Base-by-base conservation (phyloP, 2,797 vertebrate genomes). In the Anas bernieri region DNA sequence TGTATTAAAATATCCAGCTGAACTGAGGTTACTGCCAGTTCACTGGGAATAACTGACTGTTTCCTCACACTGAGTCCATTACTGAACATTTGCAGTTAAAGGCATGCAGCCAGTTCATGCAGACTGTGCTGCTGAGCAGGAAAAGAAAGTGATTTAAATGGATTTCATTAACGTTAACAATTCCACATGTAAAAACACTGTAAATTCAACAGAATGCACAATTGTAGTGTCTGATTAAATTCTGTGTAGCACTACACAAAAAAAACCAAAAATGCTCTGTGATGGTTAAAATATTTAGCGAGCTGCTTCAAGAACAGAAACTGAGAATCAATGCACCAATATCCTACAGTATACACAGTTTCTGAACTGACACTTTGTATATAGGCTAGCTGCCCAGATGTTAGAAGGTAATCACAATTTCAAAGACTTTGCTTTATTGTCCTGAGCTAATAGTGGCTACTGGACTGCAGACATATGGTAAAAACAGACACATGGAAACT, bases 81-180 rank as follows among this genome's bases (percentile, higher is more conserved):
- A 0, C 59, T 54, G 68, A 5, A 7, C 9, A 23, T 12, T 54
- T 16, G 33, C 37, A 7, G 56, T 8, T 7, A 55, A 81, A 39
- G 8, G 11, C 28, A 7, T 6, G 12, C 46, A 67, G 58, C 31
- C 21, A 12, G 31, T 8, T 25, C 18, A 16, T 41, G 31, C 59
- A 86, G 28, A 4, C 28, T 31, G 10, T 33, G 52, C 58, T 83
- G 31, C 66, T 62, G 45, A 56, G 59, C n/a, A 78, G 79, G 50
- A 52, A 43, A 52, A 62, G 14, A 55, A 78, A 39, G 4, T 12
- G 6, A 15, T 62, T 69, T 91, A 89, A 59, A 83, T 73, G 55
- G 66, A 33, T 67, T 91, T 86, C 73, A 72, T 69, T 90, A 91
- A 69, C 26, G 66, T 33, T 91, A 91, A 88, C 39, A 63, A 33